Conservation (phyloP, 2,113 vertebrate species). For the Dipodomys stephensi region DNA sequence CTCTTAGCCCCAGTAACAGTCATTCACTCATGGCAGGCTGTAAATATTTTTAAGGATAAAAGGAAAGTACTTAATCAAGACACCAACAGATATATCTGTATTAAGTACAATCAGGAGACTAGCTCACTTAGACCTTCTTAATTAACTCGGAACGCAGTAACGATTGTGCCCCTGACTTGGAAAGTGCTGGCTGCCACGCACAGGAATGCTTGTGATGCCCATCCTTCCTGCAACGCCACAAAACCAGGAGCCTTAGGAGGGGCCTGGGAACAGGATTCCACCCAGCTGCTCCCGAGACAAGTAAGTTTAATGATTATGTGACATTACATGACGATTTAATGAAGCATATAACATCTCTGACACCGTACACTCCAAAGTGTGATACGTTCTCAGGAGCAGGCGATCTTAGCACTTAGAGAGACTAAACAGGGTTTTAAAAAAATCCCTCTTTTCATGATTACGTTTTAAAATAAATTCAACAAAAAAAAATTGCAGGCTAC, state of each 20-base stretch:
- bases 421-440: neutral
- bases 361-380: neutral
- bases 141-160: conserved; percentile 62
- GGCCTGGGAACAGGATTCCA: neutral
- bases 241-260: neutral
- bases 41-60: neutral
- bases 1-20: neutral
- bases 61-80: conserved; percentile 53
- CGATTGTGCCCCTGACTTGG: neutral
- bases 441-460: neutral
- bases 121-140: conserved; percentile 62
- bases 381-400: neutral
- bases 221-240: neutral
- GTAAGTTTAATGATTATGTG: neutral
- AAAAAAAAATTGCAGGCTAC: neutral
- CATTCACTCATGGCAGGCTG: neutral
- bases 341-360: neutral
- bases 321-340: neutral
- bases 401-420: neutral
- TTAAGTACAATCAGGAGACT: conserved; percentile 62
- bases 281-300: neutral
- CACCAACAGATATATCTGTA: neutral
- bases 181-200: neutral
- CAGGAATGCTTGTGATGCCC: neutral
- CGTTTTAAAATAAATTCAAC: neutral